Percentiles rank a stretch among this genome's conserved stretches.
Evolutionary conservation across 2,113 vertebrate genomes (phyloP).

Genomic region (Xiphophorus hellerii): DNA sequence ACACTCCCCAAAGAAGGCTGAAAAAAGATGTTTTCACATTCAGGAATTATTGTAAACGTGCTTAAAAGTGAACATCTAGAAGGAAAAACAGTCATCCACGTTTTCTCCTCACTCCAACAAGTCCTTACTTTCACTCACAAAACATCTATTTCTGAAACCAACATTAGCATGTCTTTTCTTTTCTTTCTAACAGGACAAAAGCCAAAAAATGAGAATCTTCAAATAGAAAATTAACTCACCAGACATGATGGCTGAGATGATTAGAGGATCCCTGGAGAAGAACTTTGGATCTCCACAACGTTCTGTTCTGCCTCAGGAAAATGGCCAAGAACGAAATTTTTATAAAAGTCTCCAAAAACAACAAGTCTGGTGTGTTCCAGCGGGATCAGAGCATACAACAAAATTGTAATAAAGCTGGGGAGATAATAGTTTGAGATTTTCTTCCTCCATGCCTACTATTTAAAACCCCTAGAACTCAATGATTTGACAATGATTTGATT

Average conservation of each 20-base stretch:
- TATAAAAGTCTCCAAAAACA: conserved; percentile 84
- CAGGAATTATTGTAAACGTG: background rate
- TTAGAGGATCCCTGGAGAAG: conserved; percentile 64
- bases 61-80: no score
- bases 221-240: conserved; percentile 84
- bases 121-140: conserved; percentile 10
- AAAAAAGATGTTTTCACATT: background rate
- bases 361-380: conserved; percentile 72
- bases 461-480: conserved; percentile 99
- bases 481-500: conserved; percentile 99
- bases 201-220: conserved; percentile 26
- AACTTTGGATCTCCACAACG: conserved; percentile 71
- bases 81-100: background rate
- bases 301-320: conserved; percentile 78
- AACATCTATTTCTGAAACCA: background rate
- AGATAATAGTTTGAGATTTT: conserved; percentile 99
- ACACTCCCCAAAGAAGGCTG: background rate
- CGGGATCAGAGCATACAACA: conserved; percentile 88
- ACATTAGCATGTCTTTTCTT: background rate
- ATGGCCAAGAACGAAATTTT: conserved; percentile 82
- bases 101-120: background rate
- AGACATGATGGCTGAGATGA: conserved; percentile 83
- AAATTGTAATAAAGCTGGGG: conserved; percentile 95
- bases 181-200: conserved; percentile 53
- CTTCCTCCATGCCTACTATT: conserved; percentile 98